phyloP scores from a whole-genome alignment of 2,888 invertebrate genomes.

The Desoria tigrina region DNA sequence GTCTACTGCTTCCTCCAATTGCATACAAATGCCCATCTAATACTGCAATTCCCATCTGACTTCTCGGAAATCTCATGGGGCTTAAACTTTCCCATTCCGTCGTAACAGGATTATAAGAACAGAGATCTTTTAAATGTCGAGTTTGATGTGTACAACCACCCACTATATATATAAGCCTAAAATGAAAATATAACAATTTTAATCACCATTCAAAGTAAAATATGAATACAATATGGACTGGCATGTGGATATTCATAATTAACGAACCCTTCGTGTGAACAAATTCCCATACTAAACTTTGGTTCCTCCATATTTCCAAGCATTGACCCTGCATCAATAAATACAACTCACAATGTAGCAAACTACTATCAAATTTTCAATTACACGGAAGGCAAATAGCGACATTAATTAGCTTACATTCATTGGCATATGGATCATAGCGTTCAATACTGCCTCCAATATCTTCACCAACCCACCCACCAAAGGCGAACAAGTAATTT shows the following conservation, averaged over 20 bases:
- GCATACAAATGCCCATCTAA: conserved; percentile 77
- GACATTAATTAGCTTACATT: conserved; percentile 57
- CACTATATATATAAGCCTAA: conserved; percentile 82
- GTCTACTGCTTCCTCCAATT: conserved; percentile 83
- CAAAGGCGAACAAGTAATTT: conserved; percentile 80
- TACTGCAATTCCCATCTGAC: conserved; percentile 75
- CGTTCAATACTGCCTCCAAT: conserved; percentile 85
- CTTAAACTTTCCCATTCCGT: conserved; percentile 76
- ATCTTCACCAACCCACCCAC: conserved; percentile 91
- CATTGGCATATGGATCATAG: conserved; percentile 76
- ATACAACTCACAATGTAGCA: neutral
- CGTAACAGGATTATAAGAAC: conserved; percentile 77
- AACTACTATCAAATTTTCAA: neutral
- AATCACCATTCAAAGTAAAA: too few relatives aligned
- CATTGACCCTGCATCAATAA: conserved; percentile 63
- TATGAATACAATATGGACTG: too few relatives aligned
- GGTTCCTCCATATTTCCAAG: conserved; percentile 79
- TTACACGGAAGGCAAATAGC: too few relatives aligned
- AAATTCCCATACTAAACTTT: conserved; percentile 88
- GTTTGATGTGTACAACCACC: conserved; percentile 83
- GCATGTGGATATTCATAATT: too few relatives aligned
- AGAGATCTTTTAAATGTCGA: conserved; percentile 75
- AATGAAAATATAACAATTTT: too few relatives aligned
- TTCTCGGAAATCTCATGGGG: conserved; percentile 76
- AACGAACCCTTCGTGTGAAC: conserved; percentile 60